Evolutionary conservation across 2,888 invertebrate species (phyloP), one percentile per base, ranked within the genome.

Genomic region (Aethes cnicana): DNA sequence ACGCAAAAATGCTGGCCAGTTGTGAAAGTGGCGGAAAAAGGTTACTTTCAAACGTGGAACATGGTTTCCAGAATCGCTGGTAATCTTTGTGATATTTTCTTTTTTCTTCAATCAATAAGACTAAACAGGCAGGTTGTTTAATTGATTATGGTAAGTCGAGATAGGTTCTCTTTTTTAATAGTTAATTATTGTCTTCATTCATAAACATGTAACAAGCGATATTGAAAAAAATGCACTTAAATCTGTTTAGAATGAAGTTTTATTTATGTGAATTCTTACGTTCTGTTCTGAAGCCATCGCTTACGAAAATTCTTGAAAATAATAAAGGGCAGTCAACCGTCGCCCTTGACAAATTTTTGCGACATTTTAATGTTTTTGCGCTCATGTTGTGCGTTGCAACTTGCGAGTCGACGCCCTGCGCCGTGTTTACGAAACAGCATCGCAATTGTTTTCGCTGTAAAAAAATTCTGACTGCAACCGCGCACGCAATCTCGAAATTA

Each of bases 1-100:
- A 59, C 56, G 55, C 56, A 56, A 55, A 55, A 58, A 57, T 50
- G 48, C 36, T 36, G 58, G 56, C 57, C 42, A 33, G 57, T 47
- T 42, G 46, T 11, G 53, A 54, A 46, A 52, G 49, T 54, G 43
- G 33, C 28, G 50, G 46, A 54, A 58, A 55, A 43, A 50, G 53
- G 50, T 47, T n/a, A n/a, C n/a, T n/a, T n/a, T 42, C 16, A 16
- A 39, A 39, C 9, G 14, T 18, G 12, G 42, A 42, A 20, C 35
- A 20, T 9, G 28, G 21, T 25, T 4, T n/a, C n/a, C n/a, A n/a
- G 16, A 17, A 16, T 17, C 41, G 6, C 18, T 42, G 4, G 41
- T 28, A 25, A n/a, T n/a, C n/a, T 42, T 42, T 16, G 17, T 28
- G 11, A 42, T 18, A 18, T 28, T 3, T 12, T 28, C 28, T 28